phyloP scores from a whole-genome alignment of 30 jellyfish, hydroid and myxozoan genomes.

The Sanderia malayensis region DNA sequence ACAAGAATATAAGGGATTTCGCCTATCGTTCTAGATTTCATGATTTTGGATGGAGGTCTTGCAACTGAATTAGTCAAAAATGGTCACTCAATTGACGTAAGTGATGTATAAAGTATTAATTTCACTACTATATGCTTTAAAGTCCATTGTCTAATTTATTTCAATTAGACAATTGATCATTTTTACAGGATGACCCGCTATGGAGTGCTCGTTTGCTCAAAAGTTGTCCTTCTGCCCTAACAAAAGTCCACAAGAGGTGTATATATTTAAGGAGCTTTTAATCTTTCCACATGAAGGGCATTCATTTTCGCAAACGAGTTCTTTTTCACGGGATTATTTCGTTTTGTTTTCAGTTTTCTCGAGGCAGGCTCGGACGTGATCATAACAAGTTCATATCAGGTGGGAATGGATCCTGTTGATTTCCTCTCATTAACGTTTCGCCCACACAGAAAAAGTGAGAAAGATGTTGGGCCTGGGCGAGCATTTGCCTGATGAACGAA shows the following conservation, averaged over 20 bases:
- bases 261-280: no score
- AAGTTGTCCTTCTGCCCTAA: slow-evolving; percentile 40
- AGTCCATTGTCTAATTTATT: not conserved
- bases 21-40: not conserved
- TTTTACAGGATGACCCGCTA: slow-evolving; percentile 59
- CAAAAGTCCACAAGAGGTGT: slow-evolving; percentile 48
- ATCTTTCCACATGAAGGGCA: no score
- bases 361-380: slow-evolving; percentile 65
- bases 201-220: slow-evolving; percentile 69
- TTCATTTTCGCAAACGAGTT: not conserved
- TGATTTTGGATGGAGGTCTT: slow-evolving; percentile 64
- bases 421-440: no score
- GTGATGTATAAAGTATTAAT: not conserved
- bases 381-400: slow-evolving; percentile 53
- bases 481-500: no score
- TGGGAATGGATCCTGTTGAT: slow-evolving; percentile 2
- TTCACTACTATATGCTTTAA: not conserved
- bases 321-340: not conserved
- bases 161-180: not conserved
- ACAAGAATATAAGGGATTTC: no score
- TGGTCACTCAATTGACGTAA: slow-evolving; percentile 48
- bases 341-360: not conserved
- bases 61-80: slow-evolving; percentile 50
- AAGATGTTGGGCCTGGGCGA: no score
- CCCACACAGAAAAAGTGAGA: no score